phyloP scores from a whole-genome alignment of 2,888 invertebrate genomes.

The Heliconius aoede region DNA sequence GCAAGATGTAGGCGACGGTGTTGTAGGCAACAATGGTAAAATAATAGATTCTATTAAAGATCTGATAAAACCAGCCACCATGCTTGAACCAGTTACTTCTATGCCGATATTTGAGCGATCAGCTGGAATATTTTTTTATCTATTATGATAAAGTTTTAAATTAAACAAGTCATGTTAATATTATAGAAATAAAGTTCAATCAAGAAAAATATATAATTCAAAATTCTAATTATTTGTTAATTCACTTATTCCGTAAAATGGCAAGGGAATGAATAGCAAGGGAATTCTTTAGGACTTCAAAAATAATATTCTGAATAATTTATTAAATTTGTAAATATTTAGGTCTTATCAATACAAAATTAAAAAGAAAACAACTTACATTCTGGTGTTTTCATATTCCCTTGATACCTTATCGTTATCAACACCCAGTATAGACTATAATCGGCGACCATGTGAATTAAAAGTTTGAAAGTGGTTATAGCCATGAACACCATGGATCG shows the following conservation, averaged over 20 bases:
- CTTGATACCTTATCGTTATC: slow-evolving; percentile 69
- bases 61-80: slow-evolving; percentile 61
- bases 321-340: too few relatives aligned
- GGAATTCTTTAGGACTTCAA: too few relatives aligned
- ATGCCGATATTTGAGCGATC: slow-evolving; percentile 58
- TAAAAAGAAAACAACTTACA: slow-evolving; percentile 55
- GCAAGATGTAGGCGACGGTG: slow-evolving; percentile 83
- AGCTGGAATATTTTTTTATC: slow-evolving; percentile 52
- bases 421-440: slow-evolving; percentile 92
- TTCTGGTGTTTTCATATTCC: slow-evolving; percentile 59
- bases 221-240: too few relatives aligned
- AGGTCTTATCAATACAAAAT: too few relatives aligned
- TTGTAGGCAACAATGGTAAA: slow-evolving; percentile 55
- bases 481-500: slow-evolving; percentile 84
- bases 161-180: too few relatives aligned
- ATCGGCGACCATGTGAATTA: slow-evolving; percentile 89
- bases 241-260: too few relatives aligned
- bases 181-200: too few relatives aligned
- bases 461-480: slow-evolving; percentile 87
- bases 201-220: too few relatives aligned
- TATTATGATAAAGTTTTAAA: too few relatives aligned
- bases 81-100: slow-evolving; percentile 60
- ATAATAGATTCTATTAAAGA: slow-evolving; percentile 60
- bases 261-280: too few relatives aligned
- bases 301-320: too few relatives aligned